A percentile compares a stretch with the other conserved stretches of the same genome.
Evolutionary conservation across 2,888 invertebrate genomes (phyloP).

Genomic region (Drosophila antonietae): DNA sequence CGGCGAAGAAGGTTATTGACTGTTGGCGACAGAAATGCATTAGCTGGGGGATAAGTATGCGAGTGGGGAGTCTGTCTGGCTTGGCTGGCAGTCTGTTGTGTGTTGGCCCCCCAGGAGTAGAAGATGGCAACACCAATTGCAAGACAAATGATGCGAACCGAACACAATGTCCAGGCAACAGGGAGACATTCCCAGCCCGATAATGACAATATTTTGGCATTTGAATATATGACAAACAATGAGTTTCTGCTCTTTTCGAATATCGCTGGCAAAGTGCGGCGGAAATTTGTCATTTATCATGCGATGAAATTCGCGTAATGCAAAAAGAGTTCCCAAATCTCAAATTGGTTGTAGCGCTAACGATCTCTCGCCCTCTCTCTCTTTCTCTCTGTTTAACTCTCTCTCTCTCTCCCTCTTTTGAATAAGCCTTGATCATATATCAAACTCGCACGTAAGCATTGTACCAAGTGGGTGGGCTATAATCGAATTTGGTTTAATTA

Average conservation of each 20-base stretch:
- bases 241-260: slow-evolving; percentile 34
- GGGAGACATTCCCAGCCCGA: slow-evolving; percentile 38
- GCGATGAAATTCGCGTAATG: slow-evolving; percentile 64
- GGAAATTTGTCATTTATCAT: slow-evolving; percentile 79
- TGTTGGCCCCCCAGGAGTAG: slow-evolving; percentile 57
- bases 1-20: slow-evolving; percentile 44
- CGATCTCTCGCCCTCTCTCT: slow-evolving; percentile 30
- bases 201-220: slow-evolving; percentile 80
- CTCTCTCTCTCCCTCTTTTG: not conserved
- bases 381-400: not conserved
- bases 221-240: slow-evolving; percentile 80
- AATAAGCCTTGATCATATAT: slow-evolving; percentile 60
- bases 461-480: slow-evolving; percentile 70
- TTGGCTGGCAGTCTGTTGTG: slow-evolving; percentile 2
- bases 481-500: slow-evolving; percentile 61
- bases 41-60: slow-evolving; percentile 53
- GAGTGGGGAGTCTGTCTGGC: slow-evolving; percentile 9
- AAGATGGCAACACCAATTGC: slow-evolving; percentile 51
- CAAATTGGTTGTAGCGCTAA: slow-evolving; percentile 44
- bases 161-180: slow-evolving; percentile 42
- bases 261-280: slow-evolving; percentile 64
- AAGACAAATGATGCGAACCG: slow-evolving; percentile 70
- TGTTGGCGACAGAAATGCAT: slow-evolving; percentile 58
- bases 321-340: slow-evolving; percentile 31
- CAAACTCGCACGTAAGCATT: slow-evolving; percentile 72